Base-by-base conservation (phyloP, 1,140 invertebrate species). In the Drosophila mayri region DNA sequence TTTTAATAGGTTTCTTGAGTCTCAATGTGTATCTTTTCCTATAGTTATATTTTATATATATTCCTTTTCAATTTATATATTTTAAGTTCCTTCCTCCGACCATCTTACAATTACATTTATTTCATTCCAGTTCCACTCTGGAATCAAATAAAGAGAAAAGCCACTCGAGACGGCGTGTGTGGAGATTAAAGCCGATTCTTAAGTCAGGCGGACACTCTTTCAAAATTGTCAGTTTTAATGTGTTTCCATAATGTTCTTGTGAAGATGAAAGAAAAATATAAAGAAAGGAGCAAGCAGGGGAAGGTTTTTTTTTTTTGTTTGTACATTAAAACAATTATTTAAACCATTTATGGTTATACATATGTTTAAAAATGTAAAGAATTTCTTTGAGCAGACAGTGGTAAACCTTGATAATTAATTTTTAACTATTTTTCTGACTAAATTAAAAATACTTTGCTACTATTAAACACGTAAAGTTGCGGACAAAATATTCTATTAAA, bases 181-280 rank as follows among this genome's bases (percentile, higher is more conserved):
- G 35, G 52, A 50, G 60, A 65, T 46, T 57, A 71, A 74, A 62
- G 59, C 55, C n/a, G 18, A 60, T 43, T 54, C 40, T 49, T 18
- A 38, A 44, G 20, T 25, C 44, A 35, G 11, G 30, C 25, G 35
- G 30, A 37, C 30, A 22, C 22, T 63, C 59, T 22, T 54, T 74
- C 46, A 55, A 49, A 73, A 63, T 73, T 74, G 47, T 74, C 68
- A 73, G 55, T 75, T 63, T 55, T 74, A 75, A 75, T 75, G 72
- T 44, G 44, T 72, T 59, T 37, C 30, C 41, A 50, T 62, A 65
- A 65, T 62, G 57, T n/a, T 16, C 20, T 14, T 20, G 32, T n/a
- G 41, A 16, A 59, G 68, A 71, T 71, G 20, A 72, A 72, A 49
- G 52, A 4, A 35, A 20, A 1, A 47, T 47, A 2, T 18, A n/a